These are phyloP conservation scores for Chondrosia reniformis DNA, from an alignment of 37 sponge, comb jelly and placozoan genomes.

Conservation along the genomic window DNA sequence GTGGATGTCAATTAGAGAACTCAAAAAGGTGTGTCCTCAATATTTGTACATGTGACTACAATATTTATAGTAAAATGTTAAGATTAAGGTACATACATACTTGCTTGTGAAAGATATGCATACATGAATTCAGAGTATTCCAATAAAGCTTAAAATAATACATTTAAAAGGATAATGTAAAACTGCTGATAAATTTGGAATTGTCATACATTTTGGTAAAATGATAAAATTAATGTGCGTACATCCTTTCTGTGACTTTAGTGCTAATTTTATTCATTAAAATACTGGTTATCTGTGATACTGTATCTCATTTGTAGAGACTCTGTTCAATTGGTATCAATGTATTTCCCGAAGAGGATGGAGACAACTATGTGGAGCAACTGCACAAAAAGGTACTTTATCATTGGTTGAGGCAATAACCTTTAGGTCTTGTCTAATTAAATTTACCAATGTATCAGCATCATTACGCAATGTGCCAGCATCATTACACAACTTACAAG, in stretches of 20 bases:
- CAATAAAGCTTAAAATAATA: no score
- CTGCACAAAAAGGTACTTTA: constrained; percentile 10
- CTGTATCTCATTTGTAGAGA: constrained; percentile 22
- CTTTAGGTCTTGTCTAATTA: not conserved
- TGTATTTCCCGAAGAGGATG: constrained; percentile 41
- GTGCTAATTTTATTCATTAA: no score
- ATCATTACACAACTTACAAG: no score
- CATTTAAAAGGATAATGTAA: no score
- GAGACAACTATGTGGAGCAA: constrained; percentile 45
- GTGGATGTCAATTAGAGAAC: constrained; percentile 32
- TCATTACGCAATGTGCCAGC: no score
- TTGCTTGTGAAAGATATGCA: not conserved
- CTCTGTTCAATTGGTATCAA: constrained; percentile 30
- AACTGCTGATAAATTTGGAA: no score
- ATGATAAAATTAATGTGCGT: no score
- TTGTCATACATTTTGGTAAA: no score
- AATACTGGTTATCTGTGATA: no score
- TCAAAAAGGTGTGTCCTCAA: constrained; percentile 33
- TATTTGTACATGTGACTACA: not conserved
- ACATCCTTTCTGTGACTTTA: no score
- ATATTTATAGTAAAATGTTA: not conserved
- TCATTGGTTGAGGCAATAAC: not conserved
- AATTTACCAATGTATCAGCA: no score
- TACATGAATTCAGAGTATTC: not conserved
- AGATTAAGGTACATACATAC: not conserved